Evolutionary conservation across 2,888 invertebrate genomes (phyloP), one percentile per base, ranked within the genome.

Genomic region (Himalopsyche kuldschensis): DNA sequence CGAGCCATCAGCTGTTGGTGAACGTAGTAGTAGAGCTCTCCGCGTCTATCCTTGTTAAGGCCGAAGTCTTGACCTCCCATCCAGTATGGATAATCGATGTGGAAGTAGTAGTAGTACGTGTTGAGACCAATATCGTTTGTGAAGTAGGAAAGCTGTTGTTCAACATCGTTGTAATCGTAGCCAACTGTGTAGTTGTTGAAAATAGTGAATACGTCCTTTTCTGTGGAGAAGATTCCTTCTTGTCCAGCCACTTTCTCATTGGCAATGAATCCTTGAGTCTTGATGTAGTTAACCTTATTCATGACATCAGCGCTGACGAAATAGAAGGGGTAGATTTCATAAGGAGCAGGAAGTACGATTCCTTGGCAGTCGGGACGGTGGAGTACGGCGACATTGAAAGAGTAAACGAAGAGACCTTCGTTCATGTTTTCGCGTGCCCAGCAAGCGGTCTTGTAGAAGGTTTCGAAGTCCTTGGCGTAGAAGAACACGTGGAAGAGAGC

Each of bases 321-420:
- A 89, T 92, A 93, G 87, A 94, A 93, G 0, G 96, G 96, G 89
- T 94, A 93, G 85, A 95, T 91, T 89, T 96, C 96, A 88, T 95
- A 95, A 81, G 94, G 91, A 78, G 95, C 93, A 24, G 96, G 95
- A 10, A 95, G 89, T 47, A 93, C 90, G 80, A 96, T 89, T 27
- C 93, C 94, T 87, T 93, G 92, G 82, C 93, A 93, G 86, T 95
- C 95, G 10, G 89, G 89, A 47, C 94, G 93, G 87, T 94, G 94
- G 48, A 94, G 89, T 17, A 95, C 90, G 17, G 94, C 94, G 27
- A 93, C 90, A 83, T 92, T 92, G 80, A 94, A 89, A 4, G 94
- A 93, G 87, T 95, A 94, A 69, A 94, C 91, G 88, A 93, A 96
- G 88, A 95, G 91, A 80, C 92, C 93, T 89, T 95, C 95, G 88